Base-by-base conservation (phyloP, 2,113 vertebrate species). In the Caloenas nicobarica region DNA sequence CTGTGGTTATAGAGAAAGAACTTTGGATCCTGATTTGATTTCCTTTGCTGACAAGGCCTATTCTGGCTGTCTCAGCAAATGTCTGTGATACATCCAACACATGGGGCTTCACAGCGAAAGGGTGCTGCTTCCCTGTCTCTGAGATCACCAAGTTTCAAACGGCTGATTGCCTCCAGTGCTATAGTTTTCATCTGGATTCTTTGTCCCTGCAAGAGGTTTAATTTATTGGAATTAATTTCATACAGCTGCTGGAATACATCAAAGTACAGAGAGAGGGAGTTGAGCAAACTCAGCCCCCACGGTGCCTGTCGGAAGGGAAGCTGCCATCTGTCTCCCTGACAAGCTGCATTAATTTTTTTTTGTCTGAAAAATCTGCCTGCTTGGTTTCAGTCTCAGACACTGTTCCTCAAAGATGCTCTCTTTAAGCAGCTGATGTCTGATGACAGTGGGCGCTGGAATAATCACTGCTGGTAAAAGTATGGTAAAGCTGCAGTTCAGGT, bases 181-280 rank as follows among this genome's bases (percentile, higher is more conserved):
- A 7, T 68, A 66, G 74, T 71, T 96, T 96, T 96, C 71, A 88
- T 95, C 58, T 5, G 3, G 77, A 86, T 87, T 60, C 16, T 88
- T 95, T 94, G 83, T 93, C 68, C 54, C 46, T 69, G 77, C 82
- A 92, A 94, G 91, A 93, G 36, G 57, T 91, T 93, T 96, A 96
- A 95, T 94, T 95, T 95, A 91, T 96, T 83, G 77, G 95, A 96
- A 96, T 89, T 94, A 93, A 96, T 96, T 96, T 95, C 86, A 88
- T 94, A 91, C 90, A 95, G 93, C 95, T 96, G 93, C 83, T 95
- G 77, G 81, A 96, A 93, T 86, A 93, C 73, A 92, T 89, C 91
- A 76, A 93, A 96, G 81, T 81, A 71, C 81, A 88, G 68, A 0
- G 17, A 64, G 93, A 95, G 71, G 50, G 44, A 91, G 80, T 29